Conservation (phyloP, 2,888 invertebrate species). For the Copidosoma aretas region DNA sequence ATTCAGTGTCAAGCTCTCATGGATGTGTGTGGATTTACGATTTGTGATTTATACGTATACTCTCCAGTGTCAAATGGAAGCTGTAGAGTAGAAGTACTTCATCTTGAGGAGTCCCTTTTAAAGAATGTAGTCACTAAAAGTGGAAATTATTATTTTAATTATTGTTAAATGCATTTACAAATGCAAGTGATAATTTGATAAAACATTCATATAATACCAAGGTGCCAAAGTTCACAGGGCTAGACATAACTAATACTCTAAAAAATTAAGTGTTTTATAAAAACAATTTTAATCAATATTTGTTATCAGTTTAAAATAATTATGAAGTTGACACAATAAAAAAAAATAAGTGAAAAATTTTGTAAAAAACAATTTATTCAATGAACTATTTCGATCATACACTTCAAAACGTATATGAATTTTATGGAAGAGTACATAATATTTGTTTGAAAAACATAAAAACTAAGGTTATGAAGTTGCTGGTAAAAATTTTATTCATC, state of each 20-base stretch:
- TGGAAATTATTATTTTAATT: conserved; percentile 7
- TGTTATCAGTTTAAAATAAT: no score
- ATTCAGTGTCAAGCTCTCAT: conserved; percentile 28
- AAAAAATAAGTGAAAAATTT: neutral
- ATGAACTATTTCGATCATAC: neutral
- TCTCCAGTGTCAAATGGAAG: conserved; percentile 7
- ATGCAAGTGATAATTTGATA: neutral
- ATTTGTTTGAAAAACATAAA: neutral
- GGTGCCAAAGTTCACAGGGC: neutral
- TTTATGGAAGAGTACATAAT: neutral
- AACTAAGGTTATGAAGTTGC: neutral
- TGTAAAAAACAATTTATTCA: neutral
- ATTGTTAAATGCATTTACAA: neutral
- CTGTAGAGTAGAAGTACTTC: neutral
- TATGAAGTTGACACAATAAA: neutral
- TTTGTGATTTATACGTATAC: conserved; percentile 30
- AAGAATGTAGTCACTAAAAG: neutral
- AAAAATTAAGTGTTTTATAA: no score
- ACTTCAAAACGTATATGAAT: neutral
- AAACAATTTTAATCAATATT: no score
- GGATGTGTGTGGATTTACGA: conserved; percentile 22
- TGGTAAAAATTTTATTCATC: neutral
- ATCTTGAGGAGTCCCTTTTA: neutral
- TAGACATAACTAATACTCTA: neutral
- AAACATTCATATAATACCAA: neutral